Conservation (phyloP, 2,888 invertebrate species). For the Gryllus longicercus region DNA sequence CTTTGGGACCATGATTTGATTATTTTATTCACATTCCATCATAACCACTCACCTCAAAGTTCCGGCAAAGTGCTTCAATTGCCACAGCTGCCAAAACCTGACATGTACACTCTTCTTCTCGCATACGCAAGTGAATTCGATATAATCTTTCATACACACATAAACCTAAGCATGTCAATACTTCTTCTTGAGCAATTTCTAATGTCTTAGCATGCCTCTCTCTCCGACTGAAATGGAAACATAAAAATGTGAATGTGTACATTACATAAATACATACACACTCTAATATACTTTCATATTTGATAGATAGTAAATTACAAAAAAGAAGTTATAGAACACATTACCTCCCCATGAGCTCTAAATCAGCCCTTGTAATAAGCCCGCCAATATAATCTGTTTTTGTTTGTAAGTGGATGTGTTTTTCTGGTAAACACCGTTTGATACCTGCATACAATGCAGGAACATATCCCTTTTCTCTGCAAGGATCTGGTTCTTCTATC, state of each 20-base stretch:
- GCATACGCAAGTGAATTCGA: conserved; percentile 77
- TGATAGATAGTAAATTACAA: too few relatives aligned
- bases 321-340: conserved; percentile 18
- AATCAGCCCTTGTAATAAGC: conserved; percentile 85
- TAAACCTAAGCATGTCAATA: conserved; percentile 89
- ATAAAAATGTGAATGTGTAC: background rate
- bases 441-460: conserved; percentile 82
- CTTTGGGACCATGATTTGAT: background rate
- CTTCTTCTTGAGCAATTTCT: conserved; percentile 95
- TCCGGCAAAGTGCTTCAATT: conserved; percentile 80
- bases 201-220: conserved; percentile 95
- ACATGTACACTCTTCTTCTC: conserved; percentile 91
- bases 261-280: too few relatives aligned
- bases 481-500: conserved; percentile 77
- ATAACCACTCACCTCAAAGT: conserved; percentile 61
- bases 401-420: conserved; percentile 82
- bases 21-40: background rate
- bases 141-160: conserved; percentile 88
- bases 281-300: too few relatives aligned
- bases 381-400: conserved; percentile 86
- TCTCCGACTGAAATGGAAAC: conserved; percentile 58
- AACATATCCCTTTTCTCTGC: conserved; percentile 86
- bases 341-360: conserved; percentile 81
- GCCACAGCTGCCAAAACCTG: conserved; percentile 86
- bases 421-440: conserved; percentile 77